phyloP scores from a whole-genome alignment of 1,140 invertebrate species.

The Ericerus pela region DNA sequence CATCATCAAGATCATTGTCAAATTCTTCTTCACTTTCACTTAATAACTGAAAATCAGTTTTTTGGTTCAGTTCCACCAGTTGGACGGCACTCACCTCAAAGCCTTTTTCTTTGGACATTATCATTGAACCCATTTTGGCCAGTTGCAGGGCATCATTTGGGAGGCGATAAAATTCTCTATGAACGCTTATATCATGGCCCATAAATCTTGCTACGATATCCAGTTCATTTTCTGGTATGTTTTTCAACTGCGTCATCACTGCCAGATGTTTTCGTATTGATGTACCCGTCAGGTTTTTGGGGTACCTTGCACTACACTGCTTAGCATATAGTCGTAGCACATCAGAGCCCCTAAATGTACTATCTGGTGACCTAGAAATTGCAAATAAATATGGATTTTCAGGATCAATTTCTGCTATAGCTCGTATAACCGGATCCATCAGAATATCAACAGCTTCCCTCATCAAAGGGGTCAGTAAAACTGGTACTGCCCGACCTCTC shows the following conservation, averaged over 20 bases:
- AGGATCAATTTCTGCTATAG: background rate
- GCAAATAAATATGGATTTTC: constrained; percentile 5
- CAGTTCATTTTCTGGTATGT: constrained; percentile 2
- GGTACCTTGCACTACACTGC: background rate
- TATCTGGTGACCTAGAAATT: background rate
- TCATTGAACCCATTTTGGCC: background rate
- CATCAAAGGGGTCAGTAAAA: background rate
- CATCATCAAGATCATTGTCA: background rate
- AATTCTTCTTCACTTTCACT: background rate
- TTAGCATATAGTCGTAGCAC: background rate
- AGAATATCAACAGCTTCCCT: background rate
- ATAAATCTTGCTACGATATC: background rate
- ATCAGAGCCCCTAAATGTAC: background rate
- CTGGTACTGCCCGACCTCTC: background rate
- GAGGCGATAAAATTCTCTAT: constrained; percentile 7
- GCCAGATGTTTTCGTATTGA: constrained; percentile 11
- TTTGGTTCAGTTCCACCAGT: background rate
- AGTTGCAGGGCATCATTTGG: background rate
- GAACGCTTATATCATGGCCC: constrained; percentile 7
- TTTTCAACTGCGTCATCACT: background rate
- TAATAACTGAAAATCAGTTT: background rate
- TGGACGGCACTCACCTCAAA: background rate
- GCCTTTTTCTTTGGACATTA: background rate
- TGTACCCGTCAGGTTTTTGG: background rate
- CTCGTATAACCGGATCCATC: background rate